Evolutionary conservation across 2,888 invertebrate species (phyloP), one percentile per base, ranked within the genome.

Genomic region (Ophioninae sp.): DNA sequence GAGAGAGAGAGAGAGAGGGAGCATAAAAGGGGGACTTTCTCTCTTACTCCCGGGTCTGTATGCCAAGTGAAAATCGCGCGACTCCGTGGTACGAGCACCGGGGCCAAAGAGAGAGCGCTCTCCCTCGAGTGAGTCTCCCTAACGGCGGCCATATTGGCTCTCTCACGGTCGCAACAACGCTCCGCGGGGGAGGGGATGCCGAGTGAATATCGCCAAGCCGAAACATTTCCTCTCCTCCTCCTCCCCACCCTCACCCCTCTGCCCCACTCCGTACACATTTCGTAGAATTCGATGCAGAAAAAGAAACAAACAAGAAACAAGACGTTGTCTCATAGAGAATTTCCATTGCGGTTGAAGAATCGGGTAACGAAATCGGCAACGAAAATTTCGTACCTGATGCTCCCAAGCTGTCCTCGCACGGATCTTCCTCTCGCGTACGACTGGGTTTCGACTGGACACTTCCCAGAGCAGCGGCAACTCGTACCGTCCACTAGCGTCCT

Each of bases 131-230:
- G 41, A 67, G 68, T 80, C 68, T 72, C 79, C 72, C 74, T 44
- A 39, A 20, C 85, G 88, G 88, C 86, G 85, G 91, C 91, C 91
- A 91, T 91, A 82, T 90, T 91, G 87, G 87, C 86, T 78, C 74
- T 64, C 83, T 74, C 79, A 56, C 61, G 80, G 59, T 23, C 58
- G 74, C 81, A 72, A 75, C 74, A 79, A 61, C 63, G 69, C 41
- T 39, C 37, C 56, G 64, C 51, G n/a, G 74, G 74, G 74, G 64
- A 63, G 56, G 30, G 64, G 59, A 22, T 37, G 17, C n/a, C n/a
- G 63, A n/a, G 8, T 20, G 30, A 37, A 7, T 75, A 69, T 63
- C 51, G 6, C 30, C n/a, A 41, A 30, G 30, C 30, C 30, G 44
- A 9, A 51, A 13, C 17, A 59, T 20, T 7, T 30, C 41, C 59